Base-by-base conservation (phyloP, 2,797 vertebrate species). In the Thripadectes ignobilis region DNA sequence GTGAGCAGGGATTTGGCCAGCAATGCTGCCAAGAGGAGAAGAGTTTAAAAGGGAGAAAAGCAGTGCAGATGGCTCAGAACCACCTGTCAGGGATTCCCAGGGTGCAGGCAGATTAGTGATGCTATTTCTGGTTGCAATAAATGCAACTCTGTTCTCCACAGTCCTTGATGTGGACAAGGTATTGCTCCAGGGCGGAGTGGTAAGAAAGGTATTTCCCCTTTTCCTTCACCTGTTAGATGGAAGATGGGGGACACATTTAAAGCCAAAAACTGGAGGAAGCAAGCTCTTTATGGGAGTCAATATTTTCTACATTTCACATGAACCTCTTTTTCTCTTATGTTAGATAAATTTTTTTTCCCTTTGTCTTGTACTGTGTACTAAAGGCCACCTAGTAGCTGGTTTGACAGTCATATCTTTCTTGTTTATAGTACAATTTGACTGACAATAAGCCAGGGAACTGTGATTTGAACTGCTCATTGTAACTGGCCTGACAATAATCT, bases 401-500 rank as follows among this genome's bases (percentile, higher is more conserved):
- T 85, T 95, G 91, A 85, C 89, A 95, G 84, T 58, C 74, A 7
- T 34, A 77, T 92, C 61, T 88, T 46, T 84, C 87, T 80, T 88
- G 41, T 85, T 89, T 80, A 41, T 85, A 88, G 85, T 39, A 80
- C 72, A 90, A 12, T 88, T 80, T 89, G 83, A 85, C 88, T 95
- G 90, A 83, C 93, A 91, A 55, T 89, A 93, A 93, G 68, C 67
- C 88, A 90, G 57, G 72, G 85, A 82, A 32, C 52, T 86, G 88
- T 4, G 41, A 82, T 85, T 79, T 76, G 81, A 94, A 88, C 80
- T 83, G 61, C 74, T 95, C 72, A 45, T 85, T 88, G 74, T 85
- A 88, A 66, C 72, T 73, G 82, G 75, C 80, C 89, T 95, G 95
- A 93, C 79, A 94, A 91, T 82, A 88, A 59, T 88, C 67, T 86